phyloP scores from a whole-genome alignment of 1,140 invertebrate genomes.

The Muscidifurax raptorellus region DNA sequence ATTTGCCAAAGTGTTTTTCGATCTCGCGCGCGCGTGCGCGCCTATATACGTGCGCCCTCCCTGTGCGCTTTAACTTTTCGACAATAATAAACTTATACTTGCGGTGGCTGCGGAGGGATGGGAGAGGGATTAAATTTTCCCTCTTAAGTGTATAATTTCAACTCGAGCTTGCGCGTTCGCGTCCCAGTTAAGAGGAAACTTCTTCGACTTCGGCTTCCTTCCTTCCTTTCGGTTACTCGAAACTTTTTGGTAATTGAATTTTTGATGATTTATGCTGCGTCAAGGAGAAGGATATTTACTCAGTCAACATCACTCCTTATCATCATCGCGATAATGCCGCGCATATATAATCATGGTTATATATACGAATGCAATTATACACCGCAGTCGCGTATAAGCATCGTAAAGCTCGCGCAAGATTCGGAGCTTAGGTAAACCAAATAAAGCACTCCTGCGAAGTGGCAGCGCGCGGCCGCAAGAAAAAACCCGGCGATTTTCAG shows the following conservation, averaged over 20 bases:
- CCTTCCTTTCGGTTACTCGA: not conserved
- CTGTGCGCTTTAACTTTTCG: not conserved
- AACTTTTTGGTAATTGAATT: not conserved
- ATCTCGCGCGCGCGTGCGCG: not conserved
- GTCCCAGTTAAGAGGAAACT: not conserved
- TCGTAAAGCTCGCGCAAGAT: not conserved
- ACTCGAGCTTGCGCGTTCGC: not conserved
- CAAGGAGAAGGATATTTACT: not conserved
- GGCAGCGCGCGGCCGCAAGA: not conserved
- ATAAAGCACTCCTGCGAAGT: not conserved
- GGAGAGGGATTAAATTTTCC: not conserved
- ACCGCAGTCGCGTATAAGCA: not conserved
- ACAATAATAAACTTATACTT: constrained; percentile 3
- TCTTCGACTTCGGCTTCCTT: not conserved
- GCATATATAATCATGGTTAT: not conserved
- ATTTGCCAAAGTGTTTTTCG: constrained; percentile 19
- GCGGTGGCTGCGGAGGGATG: not conserved
- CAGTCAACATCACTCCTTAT: not conserved
- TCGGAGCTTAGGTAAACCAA: not conserved
- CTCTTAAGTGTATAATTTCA: not conserved
- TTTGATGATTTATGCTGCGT: constrained; percentile 1
- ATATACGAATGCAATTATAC: not conserved
- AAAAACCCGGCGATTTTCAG: not conserved
- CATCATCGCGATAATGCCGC: not conserved
- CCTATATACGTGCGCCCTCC: no score